Percentiles rank a stretch among this genome's conserved stretches.
These are phyloP conservation scores for Mantis religiosa DNA, from an alignment of 2,888 invertebrate genomes.

Conservation along the genomic window DNA sequence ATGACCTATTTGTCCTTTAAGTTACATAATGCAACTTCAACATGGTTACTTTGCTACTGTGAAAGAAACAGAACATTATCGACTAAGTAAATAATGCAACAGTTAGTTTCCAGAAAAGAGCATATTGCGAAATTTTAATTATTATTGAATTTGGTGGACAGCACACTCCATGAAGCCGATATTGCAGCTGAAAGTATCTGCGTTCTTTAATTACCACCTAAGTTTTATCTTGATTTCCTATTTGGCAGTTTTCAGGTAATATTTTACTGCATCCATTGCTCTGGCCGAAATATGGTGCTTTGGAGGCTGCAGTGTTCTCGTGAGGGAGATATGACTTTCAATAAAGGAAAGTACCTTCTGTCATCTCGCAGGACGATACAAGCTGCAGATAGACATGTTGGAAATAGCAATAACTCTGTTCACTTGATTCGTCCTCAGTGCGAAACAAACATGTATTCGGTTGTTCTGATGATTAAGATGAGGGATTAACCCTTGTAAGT, in stretches of 20 bases:
- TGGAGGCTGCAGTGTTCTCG: no score
- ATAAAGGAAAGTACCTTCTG: neutral
- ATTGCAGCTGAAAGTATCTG: neutral
- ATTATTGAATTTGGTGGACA: neutral
- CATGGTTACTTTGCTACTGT: neutral
- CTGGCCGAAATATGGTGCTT: neutral
- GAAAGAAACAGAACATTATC: neutral
- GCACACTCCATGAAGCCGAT: neutral
- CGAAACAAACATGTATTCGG: no score
- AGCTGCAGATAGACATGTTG: no score
- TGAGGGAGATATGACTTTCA: no score
- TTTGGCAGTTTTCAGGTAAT: neutral
- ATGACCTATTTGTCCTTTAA: neutral
- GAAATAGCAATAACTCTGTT: no score
- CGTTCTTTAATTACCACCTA: neutral
- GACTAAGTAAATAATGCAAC: neutral
- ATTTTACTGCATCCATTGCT: neutral
- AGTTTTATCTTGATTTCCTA: neutral
- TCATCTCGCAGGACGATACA: neutral
- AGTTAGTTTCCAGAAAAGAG: neutral
- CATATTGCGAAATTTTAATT: neutral
- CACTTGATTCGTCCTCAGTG: no score
- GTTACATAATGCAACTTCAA: neutral
- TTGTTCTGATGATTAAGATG: no score
- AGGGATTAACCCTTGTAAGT: no score